These are phyloP conservation scores for Sitta europaea DNA, from an alignment of 2,113 vertebrate genomes.

Conservation along the genomic window DNA sequence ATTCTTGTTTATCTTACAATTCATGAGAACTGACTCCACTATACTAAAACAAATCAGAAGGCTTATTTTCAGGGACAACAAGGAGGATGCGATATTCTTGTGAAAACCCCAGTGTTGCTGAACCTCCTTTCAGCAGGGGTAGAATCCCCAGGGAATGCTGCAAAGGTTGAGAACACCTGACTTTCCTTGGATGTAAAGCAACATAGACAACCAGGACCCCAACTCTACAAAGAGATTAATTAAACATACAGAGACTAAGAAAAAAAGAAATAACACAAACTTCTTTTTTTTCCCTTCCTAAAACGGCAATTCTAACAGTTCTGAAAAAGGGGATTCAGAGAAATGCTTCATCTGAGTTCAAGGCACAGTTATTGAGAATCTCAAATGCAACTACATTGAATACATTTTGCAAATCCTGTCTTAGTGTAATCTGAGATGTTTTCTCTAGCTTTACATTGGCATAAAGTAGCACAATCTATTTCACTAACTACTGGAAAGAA, in stretches of 20 bases:
- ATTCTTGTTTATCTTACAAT: too few relatives aligned
- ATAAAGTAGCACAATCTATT: neutral
- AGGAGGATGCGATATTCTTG: neutral
- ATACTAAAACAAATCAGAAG: too few relatives aligned
- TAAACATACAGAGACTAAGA: neutral
- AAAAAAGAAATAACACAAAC: neutral
- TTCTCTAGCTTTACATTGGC: neutral
- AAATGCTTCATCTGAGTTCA: neutral
- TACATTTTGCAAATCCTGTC: neutral
- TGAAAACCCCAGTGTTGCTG: neutral
- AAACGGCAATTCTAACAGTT: neutral
- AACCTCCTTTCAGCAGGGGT: neutral
- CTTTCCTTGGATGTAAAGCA: neutral
- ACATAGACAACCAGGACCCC: neutral
- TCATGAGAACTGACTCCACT: too few relatives aligned
- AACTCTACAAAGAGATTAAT: neutral
- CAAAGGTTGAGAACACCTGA: neutral
- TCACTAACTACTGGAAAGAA: neutral
- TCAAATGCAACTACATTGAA: neutral
- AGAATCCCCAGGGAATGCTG: neutral
- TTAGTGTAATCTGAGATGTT: neutral
- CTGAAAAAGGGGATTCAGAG: neutral
- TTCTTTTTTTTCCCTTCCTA: fast-evolving
- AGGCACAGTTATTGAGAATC: neutral
- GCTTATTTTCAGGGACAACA: too few relatives aligned